Evolutionary conservation across 2,113 vertebrate species (phyloP).

Genomic region (Cranoglanis bouderius): DNA sequence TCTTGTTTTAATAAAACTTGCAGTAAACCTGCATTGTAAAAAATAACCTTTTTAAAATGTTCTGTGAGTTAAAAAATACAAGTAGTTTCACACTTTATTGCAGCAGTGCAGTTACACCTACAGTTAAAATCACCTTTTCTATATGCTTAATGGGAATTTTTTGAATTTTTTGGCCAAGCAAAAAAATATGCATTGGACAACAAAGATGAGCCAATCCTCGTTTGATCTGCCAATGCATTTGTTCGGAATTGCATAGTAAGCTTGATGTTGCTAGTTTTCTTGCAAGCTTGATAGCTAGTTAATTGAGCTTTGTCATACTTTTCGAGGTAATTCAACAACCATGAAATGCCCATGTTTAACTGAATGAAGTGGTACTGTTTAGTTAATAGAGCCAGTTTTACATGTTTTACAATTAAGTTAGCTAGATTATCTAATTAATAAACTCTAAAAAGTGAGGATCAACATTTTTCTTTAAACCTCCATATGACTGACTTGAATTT

Average conservation of each 20-base stretch:
- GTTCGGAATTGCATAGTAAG: not conserved
- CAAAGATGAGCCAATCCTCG: not conserved
- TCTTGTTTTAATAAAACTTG: not conserved
- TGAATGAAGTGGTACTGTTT: not conserved
- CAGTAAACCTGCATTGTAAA: not conserved
- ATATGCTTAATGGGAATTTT: not conserved
- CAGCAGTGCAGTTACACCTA: not conserved
- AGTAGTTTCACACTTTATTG: not conserved
- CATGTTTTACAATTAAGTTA: not conserved
- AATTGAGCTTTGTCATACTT: not conserved
- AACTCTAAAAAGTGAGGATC: not conserved
- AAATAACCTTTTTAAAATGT: not conserved
- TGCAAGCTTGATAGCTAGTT: not conserved
- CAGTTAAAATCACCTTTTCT: not conserved
- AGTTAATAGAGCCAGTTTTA: not conserved
- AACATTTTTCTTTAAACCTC: not conserved
- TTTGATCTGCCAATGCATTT: no score
- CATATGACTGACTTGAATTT: not conserved
- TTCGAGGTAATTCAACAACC: not conserved
- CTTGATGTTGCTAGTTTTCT: not conserved
- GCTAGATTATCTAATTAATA: not conserved
- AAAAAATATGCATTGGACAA: not conserved
- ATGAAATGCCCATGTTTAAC: not conserved
- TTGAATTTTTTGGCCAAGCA: not conserved
- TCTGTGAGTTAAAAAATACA: not conserved